phyloP scores from a whole-genome alignment of 2,888 invertebrate species.

The Drosophila nr. fundita region DNA sequence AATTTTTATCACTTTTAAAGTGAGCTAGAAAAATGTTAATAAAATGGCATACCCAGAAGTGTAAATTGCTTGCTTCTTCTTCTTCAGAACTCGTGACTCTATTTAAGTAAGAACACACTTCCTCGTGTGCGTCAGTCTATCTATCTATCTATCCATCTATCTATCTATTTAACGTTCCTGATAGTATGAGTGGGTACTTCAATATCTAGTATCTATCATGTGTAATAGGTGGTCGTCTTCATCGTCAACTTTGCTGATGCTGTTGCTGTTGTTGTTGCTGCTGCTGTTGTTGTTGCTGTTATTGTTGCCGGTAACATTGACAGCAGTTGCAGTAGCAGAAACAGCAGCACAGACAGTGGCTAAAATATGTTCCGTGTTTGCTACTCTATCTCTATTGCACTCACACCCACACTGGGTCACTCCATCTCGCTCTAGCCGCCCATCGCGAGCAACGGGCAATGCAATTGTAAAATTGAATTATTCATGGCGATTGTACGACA shows the following conservation, averaged over 20 bases:
- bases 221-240: constrained; percentile 61
- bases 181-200: constrained; percentile 34
- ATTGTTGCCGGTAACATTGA: constrained; percentile 47
- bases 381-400: constrained; percentile 46
- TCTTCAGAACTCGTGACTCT: background rate
- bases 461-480: constrained; percentile 83
- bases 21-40: background rate
- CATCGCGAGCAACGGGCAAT: constrained; percentile 53
- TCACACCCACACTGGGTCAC: constrained; percentile 22
- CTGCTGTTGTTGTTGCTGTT: constrained; percentile 12
- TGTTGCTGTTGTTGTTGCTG: constrained; percentile 21
- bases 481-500: constrained; percentile 85
- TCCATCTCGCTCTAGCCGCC: constrained; percentile 55
- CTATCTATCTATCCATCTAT: constrained; percentile 1
- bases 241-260: constrained; percentile 31
- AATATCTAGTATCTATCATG: constrained; percentile 56
- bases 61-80: background rate
- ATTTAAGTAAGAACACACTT: constrained; percentile 13
- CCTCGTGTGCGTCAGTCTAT: constrained; percentile 31
- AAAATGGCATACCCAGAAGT: background rate
- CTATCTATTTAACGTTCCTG: constrained; percentile 12
- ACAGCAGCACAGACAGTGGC: constrained; percentile 53
- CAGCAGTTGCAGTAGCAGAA: constrained; percentile 42
- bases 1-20: background rate
- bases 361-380: constrained; percentile 74